Conservation (phyloP, 2,888 invertebrate species). For the Ectropis crepuscularia region DNA sequence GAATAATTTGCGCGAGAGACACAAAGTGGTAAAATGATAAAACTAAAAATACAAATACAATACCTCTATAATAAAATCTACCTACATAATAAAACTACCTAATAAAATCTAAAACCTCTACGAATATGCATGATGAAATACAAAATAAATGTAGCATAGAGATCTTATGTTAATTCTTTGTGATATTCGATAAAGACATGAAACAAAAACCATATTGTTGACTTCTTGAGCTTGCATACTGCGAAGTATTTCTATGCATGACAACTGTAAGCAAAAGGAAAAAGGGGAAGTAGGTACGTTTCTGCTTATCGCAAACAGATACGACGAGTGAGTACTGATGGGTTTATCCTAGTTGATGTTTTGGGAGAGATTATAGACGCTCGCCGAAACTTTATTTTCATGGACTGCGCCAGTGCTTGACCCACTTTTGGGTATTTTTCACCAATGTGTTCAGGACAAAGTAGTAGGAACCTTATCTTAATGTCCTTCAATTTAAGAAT, state of each 20-base stretch:
- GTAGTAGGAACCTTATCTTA: background rate
- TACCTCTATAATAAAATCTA: too few relatives aligned
- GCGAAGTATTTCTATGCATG: constrained; percentile 33
- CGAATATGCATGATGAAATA: too few relatives aligned
- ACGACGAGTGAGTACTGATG: constrained; percentile 56
- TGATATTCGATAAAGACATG: too few relatives aligned
- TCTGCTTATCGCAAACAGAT: constrained; percentile 61
- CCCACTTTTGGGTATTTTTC: constrained; percentile 28
- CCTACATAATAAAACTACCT: too few relatives aligned
- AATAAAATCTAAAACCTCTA: too few relatives aligned
- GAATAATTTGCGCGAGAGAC: too few relatives aligned
- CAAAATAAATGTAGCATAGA: too few relatives aligned
- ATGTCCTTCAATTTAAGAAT: background rate
- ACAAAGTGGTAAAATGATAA: too few relatives aligned
- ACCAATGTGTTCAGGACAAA: constrained; percentile 13
- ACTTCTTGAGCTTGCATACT: constrained; percentile 8
- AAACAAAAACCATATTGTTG: too few relatives aligned
- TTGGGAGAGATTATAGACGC: constrained; percentile 43
- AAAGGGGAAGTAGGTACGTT: constrained; percentile 51
- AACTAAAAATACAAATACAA: too few relatives aligned
- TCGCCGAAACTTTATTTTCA: constrained; percentile 28
- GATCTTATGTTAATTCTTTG: too few relatives aligned
- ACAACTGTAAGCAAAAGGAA: constrained; percentile 60
- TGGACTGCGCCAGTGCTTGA: constrained; percentile 26
- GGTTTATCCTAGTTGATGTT: constrained; percentile 64